Base-by-base conservation (phyloP, 2,888 invertebrate genomes). In the Autographa gamma region DNA sequence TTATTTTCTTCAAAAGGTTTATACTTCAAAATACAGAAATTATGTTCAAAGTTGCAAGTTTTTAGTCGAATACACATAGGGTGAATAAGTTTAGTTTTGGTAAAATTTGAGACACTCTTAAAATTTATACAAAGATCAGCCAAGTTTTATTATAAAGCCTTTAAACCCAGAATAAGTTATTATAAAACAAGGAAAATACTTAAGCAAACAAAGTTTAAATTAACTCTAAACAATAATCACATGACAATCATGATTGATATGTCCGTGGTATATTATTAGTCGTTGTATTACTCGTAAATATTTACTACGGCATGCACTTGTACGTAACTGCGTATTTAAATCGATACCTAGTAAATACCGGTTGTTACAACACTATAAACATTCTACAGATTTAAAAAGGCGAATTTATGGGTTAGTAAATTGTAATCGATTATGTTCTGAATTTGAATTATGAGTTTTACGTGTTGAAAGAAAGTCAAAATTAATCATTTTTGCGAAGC, bases 201-300 rank as follows among this genome's bases (percentile, higher is more conserved):
- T 63, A 60, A 48, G 31, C 32, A 69, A 59, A 56, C 18, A 43
- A 62, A 48, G 16, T 66, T 18, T 1, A 69, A 69, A 66, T 66
- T 41, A 64, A 60, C 43, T 64, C 67, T 14, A 70, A 73, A 70
- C 65, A 60, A 62, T 78, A 73, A 76, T 64, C 58, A 73, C 41
- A 65, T 48, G 66, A 68, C 66, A 78, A 78, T 73, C 19, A 72
- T 76, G 65, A 81, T 81, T 76, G 67, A 71, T 69, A 52, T 14
- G 41, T 66, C 38, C 60, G 31, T 14, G 59, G 32, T 63, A 69
- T 71, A 67, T 78, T 69, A 81, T 81, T 80, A 78, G 31, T 61
- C 52, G 41, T 69, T 43, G 62, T 59, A 71, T 77, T 77, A 79
- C 67, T 60, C 38, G 64, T 81, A 79, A 81, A 68, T 65, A 74